Evolutionary conservation across 2,113 vertebrate genomes (phyloP), one percentile per base, ranked within the genome.

Genomic region (Pluvianellus socialis): DNA sequence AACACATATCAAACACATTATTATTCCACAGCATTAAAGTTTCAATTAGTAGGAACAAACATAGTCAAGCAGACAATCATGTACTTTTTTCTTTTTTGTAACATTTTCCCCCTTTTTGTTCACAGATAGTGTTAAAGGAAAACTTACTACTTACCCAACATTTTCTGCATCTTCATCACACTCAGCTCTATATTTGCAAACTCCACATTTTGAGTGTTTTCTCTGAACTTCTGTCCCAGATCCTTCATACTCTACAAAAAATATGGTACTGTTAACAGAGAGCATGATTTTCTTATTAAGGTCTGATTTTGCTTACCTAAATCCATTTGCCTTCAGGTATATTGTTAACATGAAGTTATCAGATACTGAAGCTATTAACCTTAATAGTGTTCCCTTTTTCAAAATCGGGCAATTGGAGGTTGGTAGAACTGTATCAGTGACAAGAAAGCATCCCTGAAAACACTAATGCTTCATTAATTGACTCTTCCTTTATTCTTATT

Each of bases 141-240:
- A 94, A 61, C 17, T 88, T 58, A 35, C 12, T 81, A 97, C 99
- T 99, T 97, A 99, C 99, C 99, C 99, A 83, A 99, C 98, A 79
- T 99, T 99, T 97, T 99, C 99, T 12, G 99, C 99, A 97, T 99
- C 99, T 94, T 99, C 99, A 52, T 99, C 99, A 93, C 99, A 99
- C 93, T 99, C 99, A 3, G 99, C 99, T 90, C 99, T 99, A 2
- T 99, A 99, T 96, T 99, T 99, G 98, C 99, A 99, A 33, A 98
- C 98, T 94, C 99, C 99, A 94, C 99, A 99, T 95, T 99, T 99
- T 82, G 98, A 99, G 95, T 99, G 99, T 96, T 99, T 99, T 96
- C 98, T 99, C 94, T 98, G 98, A 21, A 98, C 97, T 94, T 99
- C 99, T 23, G 98, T 97, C 44, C 98, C 99, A 63, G 99, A 99